Evolutionary conservation across 2,797 vertebrate genomes (phyloP).

Genomic region (Microctenopoma stevenorrisi): DNA sequence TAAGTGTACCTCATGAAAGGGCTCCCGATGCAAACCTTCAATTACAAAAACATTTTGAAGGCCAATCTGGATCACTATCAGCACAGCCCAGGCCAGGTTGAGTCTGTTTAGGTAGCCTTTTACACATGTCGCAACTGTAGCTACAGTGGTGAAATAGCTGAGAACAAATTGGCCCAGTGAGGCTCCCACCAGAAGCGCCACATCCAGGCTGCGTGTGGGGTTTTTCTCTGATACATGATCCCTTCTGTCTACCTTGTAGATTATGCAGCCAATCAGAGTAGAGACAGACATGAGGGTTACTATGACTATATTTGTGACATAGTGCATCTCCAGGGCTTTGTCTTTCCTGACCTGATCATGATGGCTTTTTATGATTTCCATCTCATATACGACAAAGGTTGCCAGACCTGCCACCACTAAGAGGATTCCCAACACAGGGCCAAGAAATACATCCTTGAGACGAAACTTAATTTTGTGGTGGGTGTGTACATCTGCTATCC

Average conservation of each 20-base stretch:
- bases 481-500: conserved; percentile 78
- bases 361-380: conserved; percentile 82
- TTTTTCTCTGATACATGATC: conserved; percentile 90
- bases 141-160: conserved; percentile 92
- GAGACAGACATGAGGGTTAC: conserved; percentile 87
- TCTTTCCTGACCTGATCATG: conserved; percentile 46
- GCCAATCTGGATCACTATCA: conserved; percentile 90
- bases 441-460: conserved; percentile 81
- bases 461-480: conserved; percentile 80
- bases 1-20: conserved; percentile 75
- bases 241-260: conserved; percentile 90
- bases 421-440: conserved; percentile 78
- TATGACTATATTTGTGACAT: conserved; percentile 88
- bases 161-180: conserved; percentile 93
- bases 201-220: conserved; percentile 92
- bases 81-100: conserved; percentile 86
- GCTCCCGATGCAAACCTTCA: conserved; percentile 92
- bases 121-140: conserved; percentile 84
- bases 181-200: conserved; percentile 91
- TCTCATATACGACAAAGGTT: conserved; percentile 91
- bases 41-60: conserved; percentile 95
- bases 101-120: conserved; percentile 81
- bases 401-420: conserved; percentile 86
- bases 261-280: conserved; percentile 82
- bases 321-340: conserved; percentile 87